phyloP scores from a whole-genome alignment of 2,797 vertebrate species.

The Chrysocyon brachyurus region DNA sequence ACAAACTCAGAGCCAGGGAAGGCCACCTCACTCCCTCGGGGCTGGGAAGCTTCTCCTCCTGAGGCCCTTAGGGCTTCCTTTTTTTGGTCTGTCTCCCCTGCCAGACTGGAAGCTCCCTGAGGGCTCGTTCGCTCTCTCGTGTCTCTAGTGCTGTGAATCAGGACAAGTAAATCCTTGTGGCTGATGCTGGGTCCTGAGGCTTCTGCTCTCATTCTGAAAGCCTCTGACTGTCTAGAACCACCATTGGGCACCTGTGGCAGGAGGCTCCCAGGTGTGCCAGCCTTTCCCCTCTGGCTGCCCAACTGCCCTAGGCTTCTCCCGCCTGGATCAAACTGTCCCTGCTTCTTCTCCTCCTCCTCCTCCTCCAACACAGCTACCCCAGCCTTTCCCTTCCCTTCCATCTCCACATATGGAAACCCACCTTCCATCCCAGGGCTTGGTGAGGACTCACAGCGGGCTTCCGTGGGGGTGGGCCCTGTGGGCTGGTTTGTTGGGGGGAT shows the following conservation, averaged over 20 bases:
- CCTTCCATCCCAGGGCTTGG: neutral
- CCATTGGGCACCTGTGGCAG: neutral
- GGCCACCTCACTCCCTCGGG: neutral
- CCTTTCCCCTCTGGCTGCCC: neutral
- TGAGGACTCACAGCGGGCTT: neutral
- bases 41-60: neutral
- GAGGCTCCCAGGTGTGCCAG: too few relatives aligned
- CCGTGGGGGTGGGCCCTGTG: rapidly evolving
- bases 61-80: neutral
- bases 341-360: neutral
- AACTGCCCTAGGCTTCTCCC: neutral
- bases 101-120: neutral
- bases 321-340: neutral
- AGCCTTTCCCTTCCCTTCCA: neutral
- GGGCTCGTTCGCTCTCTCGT: neutral
- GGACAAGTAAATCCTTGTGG: neutral
- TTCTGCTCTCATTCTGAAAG: neutral
- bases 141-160: neutral
- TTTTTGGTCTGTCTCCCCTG: neutral
- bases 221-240: neutral
- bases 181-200: neutral
- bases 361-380: neutral
- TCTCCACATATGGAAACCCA: neutral
- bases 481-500: neutral
- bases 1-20: neutral